A percentile compares a stretch with the other conserved stretches of the same genome.
Conservation (phyloP, 2,797 vertebrate species). For the Chrosomus eos region DNA sequence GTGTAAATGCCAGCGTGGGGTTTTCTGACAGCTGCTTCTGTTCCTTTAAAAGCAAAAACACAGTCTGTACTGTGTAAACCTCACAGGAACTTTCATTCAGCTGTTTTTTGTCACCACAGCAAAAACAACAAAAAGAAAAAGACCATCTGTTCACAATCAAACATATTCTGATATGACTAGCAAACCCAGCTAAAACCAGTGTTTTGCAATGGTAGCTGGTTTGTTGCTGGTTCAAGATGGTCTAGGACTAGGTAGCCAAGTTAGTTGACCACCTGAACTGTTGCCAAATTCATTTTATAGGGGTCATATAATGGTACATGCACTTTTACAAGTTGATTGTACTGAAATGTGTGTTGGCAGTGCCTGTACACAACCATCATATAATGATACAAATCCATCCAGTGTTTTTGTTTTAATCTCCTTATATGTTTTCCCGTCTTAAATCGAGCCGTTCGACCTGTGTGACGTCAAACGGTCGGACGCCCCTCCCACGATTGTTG, state of each 20-base stretch:
- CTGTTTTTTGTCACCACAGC: background rate
- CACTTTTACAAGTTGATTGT: no score
- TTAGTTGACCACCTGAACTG: background rate
- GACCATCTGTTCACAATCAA: constrained; percentile 13
- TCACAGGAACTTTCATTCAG: constrained; percentile 19
- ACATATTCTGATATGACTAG: background rate
- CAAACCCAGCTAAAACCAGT: constrained; percentile 48
- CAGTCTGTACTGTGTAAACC: constrained; percentile 27
- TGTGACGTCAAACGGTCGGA: no score
- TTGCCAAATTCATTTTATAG: background rate
- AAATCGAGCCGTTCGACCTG: no score
- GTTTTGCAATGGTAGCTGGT: constrained; percentile 46
- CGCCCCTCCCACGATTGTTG: no score
- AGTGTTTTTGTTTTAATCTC: no score
- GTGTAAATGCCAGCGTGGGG: background rate
- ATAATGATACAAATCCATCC: no score
- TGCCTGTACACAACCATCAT: no score
- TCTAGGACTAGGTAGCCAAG: background rate
- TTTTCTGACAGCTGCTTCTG: constrained; percentile 31
- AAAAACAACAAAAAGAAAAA: constrained; percentile 1
- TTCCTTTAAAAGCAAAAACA: constrained; percentile 24
- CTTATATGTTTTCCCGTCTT: no score
- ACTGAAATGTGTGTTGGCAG: no score
- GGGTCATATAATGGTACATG: no score
- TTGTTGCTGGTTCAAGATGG: constrained; percentile 51